phyloP scores from a whole-genome alignment of 2,113 vertebrate species.

The Toxotes jaculatrix region DNA sequence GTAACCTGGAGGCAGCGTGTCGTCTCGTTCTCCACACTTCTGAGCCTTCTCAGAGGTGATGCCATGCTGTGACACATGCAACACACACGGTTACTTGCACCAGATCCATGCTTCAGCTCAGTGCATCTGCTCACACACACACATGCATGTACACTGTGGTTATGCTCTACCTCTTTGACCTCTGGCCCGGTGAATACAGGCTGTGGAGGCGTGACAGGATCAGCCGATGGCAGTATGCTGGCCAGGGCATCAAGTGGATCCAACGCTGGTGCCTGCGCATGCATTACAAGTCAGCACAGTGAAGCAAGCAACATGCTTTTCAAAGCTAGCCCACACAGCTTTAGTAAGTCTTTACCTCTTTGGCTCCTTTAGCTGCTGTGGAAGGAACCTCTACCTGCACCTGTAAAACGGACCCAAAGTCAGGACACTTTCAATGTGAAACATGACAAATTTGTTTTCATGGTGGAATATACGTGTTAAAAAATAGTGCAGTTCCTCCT shows the following conservation, averaged over 20 bases:
- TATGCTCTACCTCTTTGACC: constrained; percentile 78
- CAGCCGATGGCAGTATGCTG: constrained; percentile 71
- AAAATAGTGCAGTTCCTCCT: not conserved
- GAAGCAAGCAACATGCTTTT: constrained; percentile 50
- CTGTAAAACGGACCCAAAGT: constrained; percentile 69
- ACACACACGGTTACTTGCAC: constrained; percentile 49
- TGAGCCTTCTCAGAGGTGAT: constrained; percentile 35
- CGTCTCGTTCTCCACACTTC: constrained; percentile 77
- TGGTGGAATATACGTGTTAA: not conserved
- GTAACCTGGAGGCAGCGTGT: constrained; percentile 81
- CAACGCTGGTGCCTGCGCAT: constrained; percentile 66
- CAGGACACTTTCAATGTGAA: not conserved
- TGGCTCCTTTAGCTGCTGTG: constrained; percentile 48
- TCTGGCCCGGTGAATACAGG: constrained; percentile 79
- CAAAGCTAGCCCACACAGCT: not conserved
- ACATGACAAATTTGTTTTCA: too few species aligned
- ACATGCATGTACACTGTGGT: not conserved
- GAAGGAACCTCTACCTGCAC: constrained; percentile 77
- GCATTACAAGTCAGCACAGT: constrained; percentile 64
- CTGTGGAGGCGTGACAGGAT: constrained; percentile 33
- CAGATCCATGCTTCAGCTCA: constrained; percentile 42
- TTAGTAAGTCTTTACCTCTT: constrained; percentile 65
- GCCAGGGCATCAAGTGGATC: constrained; percentile 82
- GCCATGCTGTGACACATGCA: constrained; percentile 74
- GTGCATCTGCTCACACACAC: not conserved